Percentiles rank a stretch among this genome's conserved stretches.
Conservation (phyloP, 2,888 invertebrate species). For the Drosophila falleni region DNA sequence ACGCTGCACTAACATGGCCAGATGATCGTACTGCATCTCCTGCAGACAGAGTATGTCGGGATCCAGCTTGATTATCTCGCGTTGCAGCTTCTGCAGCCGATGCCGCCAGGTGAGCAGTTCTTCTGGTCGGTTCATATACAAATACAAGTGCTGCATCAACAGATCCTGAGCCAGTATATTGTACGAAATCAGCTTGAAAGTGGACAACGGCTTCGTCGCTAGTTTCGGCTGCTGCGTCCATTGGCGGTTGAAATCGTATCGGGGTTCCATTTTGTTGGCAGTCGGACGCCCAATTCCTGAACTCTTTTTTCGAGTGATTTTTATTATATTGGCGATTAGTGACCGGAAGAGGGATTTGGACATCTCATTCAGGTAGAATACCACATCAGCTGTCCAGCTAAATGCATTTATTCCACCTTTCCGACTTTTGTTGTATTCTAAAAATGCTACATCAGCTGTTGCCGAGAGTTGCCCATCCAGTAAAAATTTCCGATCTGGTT, state of each 20-base stretch:
- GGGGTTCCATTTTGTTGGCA: conserved; percentile 46
- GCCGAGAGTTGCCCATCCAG: too few species aligned
- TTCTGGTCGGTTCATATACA: conserved; percentile 89
- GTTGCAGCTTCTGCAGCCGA: conserved; percentile 86
- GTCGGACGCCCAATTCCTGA: conserved; percentile 12
- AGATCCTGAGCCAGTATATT: conserved; percentile 95
- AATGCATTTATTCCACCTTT: background rate
- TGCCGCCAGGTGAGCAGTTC: conserved; percentile 89
- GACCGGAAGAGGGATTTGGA: conserved; percentile 51
- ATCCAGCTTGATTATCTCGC: conserved; percentile 86
- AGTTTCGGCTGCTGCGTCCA: conserved; percentile 36
- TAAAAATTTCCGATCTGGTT: too few species aligned
- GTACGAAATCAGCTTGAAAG: conserved; percentile 88
- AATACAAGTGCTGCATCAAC: conserved; percentile 89
- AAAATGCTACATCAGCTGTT: too few species aligned
- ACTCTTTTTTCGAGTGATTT: conserved; percentile 4
- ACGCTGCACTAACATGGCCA: conserved; percentile 83
- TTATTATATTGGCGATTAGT: conserved; percentile 20
- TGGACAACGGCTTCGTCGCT: conserved; percentile 11
- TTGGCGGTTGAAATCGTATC: conserved; percentile 61
- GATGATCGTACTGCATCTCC: conserved; percentile 94
- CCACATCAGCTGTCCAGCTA: conserved; percentile 10
- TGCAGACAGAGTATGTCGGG: conserved; percentile 89
- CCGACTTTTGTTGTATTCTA: conserved; percentile 24
- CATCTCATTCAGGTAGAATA: conserved; percentile 42